These are phyloP conservation scores for Bambusicola thoracicus DNA, from an alignment of 2,113 vertebrate genomes.

Conservation along the genomic window DNA sequence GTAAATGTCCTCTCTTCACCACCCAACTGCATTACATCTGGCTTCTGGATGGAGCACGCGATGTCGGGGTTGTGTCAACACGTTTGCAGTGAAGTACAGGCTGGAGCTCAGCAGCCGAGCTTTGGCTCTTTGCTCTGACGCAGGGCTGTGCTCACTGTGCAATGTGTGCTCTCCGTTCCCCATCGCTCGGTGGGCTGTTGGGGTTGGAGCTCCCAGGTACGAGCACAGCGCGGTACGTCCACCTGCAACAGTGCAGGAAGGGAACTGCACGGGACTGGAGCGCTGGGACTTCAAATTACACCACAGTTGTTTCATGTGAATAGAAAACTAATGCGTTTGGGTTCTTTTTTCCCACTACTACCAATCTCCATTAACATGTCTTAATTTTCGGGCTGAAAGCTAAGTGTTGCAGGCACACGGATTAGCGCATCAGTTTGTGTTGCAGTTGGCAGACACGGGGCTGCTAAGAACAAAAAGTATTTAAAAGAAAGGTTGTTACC, in stretches of 20 bases:
- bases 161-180: too few species aligned
- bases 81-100: not conserved
- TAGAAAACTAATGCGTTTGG: conserved; percentile 64
- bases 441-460: conserved; percentile 69
- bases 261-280: conserved; percentile 37
- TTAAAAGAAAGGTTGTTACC: conserved; percentile 56
- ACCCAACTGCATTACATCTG: not conserved
- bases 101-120: not conserved
- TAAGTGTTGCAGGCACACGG: conserved; percentile 61
- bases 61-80: not conserved
- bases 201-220: not conserved
- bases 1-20: not conserved
- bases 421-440: conserved; percentile 54
- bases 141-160: too few species aligned
- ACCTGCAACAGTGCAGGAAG: conserved; percentile 29
- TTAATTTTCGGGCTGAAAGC: conserved; percentile 78
- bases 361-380: conserved; percentile 76
- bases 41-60: conserved; percentile 28
- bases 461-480: conserved; percentile 68
- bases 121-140: not conserved
- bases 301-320: conserved; percentile 30
- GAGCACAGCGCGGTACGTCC: conserved; percentile 22
- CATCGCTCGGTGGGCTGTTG: too few species aligned
- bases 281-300: conserved; percentile 18
- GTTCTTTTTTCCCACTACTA: conserved; percentile 64